These are phyloP conservation scores for Brachypteracias leptosomus DNA, from an alignment of 2,113 vertebrate species.

Conservation along the genomic window DNA sequence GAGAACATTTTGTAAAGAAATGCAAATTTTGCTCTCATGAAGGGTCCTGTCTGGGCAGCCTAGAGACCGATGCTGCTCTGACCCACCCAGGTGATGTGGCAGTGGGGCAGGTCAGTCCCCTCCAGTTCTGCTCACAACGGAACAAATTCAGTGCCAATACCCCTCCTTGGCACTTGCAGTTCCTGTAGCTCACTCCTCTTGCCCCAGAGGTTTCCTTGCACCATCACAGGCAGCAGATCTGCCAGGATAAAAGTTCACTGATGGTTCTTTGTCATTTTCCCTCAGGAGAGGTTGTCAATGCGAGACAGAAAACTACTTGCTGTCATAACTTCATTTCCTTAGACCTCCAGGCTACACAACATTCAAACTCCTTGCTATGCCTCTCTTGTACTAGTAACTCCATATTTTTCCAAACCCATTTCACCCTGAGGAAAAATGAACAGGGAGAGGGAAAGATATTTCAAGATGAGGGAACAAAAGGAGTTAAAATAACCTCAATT, in stretches of 20 bases:
- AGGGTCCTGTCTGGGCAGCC: neutral
- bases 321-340: conserved; percentile 69
- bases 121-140: neutral
- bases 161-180: too few relatives aligned
- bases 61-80: neutral
- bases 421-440: conserved; percentile 41
- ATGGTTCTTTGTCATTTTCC: neutral
- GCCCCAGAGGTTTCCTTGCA: neutral
- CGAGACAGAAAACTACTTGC: conserved; percentile 75
- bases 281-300: conserved; percentile 70
- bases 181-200: neutral
- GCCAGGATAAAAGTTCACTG: neutral
- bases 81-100: neutral
- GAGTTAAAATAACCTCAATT: neutral
- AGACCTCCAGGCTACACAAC: conserved; percentile 69
- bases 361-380: conserved; percentile 58
- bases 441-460: neutral
- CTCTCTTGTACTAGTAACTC: conserved; percentile 69
- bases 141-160: neutral
- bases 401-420: conserved; percentile 78
- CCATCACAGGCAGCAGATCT: neutral
- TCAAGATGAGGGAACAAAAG: neutral
- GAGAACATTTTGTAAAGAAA: neutral
- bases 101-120: neutral
- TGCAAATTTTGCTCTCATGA: neutral